Evolutionary conservation across 2,113 vertebrate genomes (phyloP), one percentile per base, ranked within the genome.

Genomic region (Bufo gargarizans): DNA sequence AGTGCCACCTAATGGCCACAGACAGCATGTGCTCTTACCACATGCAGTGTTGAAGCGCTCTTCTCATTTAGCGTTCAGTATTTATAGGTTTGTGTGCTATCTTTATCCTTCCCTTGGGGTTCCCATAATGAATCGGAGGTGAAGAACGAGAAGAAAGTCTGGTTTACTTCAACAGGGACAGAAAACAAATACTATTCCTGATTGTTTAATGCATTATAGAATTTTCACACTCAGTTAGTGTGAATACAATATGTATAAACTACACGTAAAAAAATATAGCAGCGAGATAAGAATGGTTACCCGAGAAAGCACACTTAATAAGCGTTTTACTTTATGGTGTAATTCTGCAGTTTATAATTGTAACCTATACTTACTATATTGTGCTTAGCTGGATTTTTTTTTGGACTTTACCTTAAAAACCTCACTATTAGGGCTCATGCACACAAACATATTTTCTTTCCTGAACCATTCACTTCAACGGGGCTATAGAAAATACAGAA

Each of bases 81-180:
- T 59, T 33, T 81, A 81, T 81, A 81, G 78, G 56, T 45, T 58
- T 61, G 55, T 81, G 55, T 8, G 78, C 56, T 81, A 81, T 81
- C 56, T 81, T 81, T 81, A 81, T 59, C 78, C 33, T 81, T 45
- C 58, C 55, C 33, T 20, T 33, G 78, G 58, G 56, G 55, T 43
- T 81, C 55, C 8, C 56, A 61, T 81, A 61, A 59, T 81, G 58
- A 81, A 45, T 45, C 78, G 22, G 55, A 81, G 78, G 78, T 59
- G 58, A 58, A 81, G 78, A 81, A 81, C 45, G 78, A 20, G 22
- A 43, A 81, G 55, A 81, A 59, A 59, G 78, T 58, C 78, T 81
- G 78, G 59, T 81, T 81, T 33, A 43, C 78, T 45, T 81, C 55
- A 81, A 4, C 58, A 43, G 56, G 56, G 56, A 16, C 19, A 58